Evolutionary conservation across 2,888 invertebrate genomes (phyloP), one percentile per base, ranked within the genome.

Genomic region (Plagiodera versicolora): DNA sequence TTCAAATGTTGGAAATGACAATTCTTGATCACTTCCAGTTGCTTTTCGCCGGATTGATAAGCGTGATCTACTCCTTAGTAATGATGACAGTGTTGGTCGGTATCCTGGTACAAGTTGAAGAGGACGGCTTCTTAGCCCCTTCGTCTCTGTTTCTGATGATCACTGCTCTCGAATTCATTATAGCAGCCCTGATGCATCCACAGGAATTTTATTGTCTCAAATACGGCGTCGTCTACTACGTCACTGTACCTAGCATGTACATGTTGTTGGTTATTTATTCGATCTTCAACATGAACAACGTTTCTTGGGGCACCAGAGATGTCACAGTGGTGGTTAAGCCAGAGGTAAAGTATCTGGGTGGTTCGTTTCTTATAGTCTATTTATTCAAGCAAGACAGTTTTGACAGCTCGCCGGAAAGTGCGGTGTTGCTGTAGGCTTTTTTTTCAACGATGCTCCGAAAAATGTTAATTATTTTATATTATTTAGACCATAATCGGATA

Each of bases 191-290:
- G 0, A 75, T 95, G 46, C 95, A 95, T 79, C 95, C 95, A 0
- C 85, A 87, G 75, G 94, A 94, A 80, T 83, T 89, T 55, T 78
- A 82, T 47, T 94, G 93, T 66, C 79, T 95, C n/a, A 77, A 89
- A 35, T 90, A 88, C 70, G 86, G 91, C 14, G 75, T 87, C 61
- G 86, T 97, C 44, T 97, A 97, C 78, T 92, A 92, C 77, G 87
- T 97, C 49, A 92, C 95, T 5, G 94, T 97, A 55, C 97, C 97
- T 0, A 92, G 94, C 67, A 96, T 96, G 91, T 97, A 96, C 79
- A 88, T 97, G 85, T 81, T 97, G 75, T 84, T 97, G 56, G 90
- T 95, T 67, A 90, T 97, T 58, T 97, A 94, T 77, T 94, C 95
- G 0, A 83, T 96, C 20, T 94, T 95, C 77, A 97, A 97, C 78